Conservation (phyloP, 2,888 invertebrate genomes). For the Xanthorhoe designata region DNA sequence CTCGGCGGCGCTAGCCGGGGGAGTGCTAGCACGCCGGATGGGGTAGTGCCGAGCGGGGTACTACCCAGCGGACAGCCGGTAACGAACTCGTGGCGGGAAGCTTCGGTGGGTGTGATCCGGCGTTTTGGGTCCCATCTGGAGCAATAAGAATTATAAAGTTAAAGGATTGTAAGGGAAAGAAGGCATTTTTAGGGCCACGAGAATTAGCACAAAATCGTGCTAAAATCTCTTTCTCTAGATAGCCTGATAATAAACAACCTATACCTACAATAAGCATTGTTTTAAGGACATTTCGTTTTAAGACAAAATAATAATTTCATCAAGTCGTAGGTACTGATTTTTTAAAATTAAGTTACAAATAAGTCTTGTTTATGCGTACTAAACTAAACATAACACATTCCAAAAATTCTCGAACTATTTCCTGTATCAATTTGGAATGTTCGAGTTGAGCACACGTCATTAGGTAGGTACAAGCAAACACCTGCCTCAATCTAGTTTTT, state of each 20-base stretch:
- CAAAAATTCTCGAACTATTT: background rate
- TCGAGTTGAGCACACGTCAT: conserved; percentile 2
- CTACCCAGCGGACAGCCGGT: conserved; percentile 71
- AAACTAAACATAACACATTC: background rate
- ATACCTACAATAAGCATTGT: too few species aligned
- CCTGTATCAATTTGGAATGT: conserved; percentile 1
- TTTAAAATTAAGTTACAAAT: background rate
- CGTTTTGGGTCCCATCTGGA: conserved; percentile 96
- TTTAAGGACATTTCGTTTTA: too few species aligned
- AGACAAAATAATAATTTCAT: too few species aligned
- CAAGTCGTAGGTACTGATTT: too few species aligned
- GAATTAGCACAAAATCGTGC: too few species aligned
- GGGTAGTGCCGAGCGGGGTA: conserved; percentile 67
- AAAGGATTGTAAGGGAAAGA: background rate
- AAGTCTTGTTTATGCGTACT: background rate
- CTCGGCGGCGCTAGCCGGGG: conserved; percentile 71
- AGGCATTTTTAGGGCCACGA: too few species aligned
- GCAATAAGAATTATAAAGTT: conserved; percentile 3
- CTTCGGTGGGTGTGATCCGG: conserved; percentile 96
- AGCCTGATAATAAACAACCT: too few species aligned
- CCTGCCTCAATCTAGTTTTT: conserved; percentile 26
- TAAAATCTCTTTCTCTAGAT: too few species aligned
- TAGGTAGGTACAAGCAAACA: conserved; percentile 13
- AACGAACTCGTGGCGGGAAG: conserved; percentile 94
- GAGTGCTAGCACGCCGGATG: conserved; percentile 77